These are phyloP conservation scores for Papilio machaon DNA, from an alignment of 1,140 invertebrate species.

Conservation along the genomic window DNA sequence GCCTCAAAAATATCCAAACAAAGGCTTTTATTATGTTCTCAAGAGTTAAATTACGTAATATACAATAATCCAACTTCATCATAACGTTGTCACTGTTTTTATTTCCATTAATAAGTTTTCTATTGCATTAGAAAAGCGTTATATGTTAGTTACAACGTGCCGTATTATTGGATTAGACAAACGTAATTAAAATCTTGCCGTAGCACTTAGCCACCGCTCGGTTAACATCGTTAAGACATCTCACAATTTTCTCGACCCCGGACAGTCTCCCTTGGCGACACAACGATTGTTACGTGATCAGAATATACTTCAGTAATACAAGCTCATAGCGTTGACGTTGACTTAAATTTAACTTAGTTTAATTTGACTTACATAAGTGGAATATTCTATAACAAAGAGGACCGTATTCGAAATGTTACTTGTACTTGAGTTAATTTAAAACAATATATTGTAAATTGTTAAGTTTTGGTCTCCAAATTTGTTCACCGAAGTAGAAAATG, in stretches of 20 bases:
- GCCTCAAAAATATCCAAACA: background rate
- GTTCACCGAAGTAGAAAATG: too few species aligned
- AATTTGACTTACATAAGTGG: slow-evolving; percentile 13
- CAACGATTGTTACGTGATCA: slow-evolving; percentile 34
- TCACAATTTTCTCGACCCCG: slow-evolving; percentile 31
- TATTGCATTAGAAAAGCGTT: slow-evolving; percentile 9
- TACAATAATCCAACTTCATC: background rate
- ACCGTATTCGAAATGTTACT: background rate
- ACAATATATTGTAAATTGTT: background rate
- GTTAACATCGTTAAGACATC: slow-evolving; percentile 37
- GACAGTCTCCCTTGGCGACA: slow-evolving; percentile 28
- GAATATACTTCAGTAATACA: slow-evolving; percentile 14
- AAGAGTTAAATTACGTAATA: background rate
- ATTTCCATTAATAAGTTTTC: slow-evolving; percentile 1
- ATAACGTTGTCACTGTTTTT: background rate
- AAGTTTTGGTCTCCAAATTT: background rate
- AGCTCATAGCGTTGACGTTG: slow-evolving; percentile 2
- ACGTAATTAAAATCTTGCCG: slow-evolving; percentile 37
- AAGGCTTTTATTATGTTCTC: background rate
- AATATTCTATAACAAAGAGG: background rate
- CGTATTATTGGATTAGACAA: slow-evolving; percentile 21
- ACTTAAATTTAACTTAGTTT: slow-evolving; percentile 29
- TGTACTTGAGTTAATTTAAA: background rate
- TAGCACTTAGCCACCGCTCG: slow-evolving; percentile 28
- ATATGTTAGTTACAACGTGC: slow-evolving; percentile 2